Conservation (phyloP, 1,140 invertebrate species). For the Calosoma granatense region DNA sequence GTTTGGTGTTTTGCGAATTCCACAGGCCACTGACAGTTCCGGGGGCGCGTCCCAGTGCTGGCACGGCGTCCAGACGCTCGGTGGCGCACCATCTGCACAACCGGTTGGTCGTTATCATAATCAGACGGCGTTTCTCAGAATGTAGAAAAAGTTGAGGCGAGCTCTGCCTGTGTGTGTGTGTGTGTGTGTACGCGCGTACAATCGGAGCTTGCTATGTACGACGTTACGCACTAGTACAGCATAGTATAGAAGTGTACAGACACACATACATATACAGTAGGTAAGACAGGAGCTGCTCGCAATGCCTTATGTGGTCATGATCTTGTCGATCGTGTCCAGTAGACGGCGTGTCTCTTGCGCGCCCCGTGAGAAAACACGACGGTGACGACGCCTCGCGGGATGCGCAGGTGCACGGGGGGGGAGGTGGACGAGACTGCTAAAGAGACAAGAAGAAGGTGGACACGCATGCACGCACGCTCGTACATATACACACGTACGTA, state of each 20-base stretch:
- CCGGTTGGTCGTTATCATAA: not conserved
- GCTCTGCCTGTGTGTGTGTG: no score
- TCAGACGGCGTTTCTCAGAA: not conserved
- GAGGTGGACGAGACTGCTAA: no score
- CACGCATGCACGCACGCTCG: no score
- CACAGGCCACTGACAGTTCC: no score
- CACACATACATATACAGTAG: no score
- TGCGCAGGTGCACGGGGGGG: not conserved
- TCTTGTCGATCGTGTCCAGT: not conserved
- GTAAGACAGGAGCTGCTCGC: not conserved
- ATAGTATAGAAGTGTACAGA: no score
- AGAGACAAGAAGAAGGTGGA: no score
- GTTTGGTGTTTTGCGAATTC: no score
- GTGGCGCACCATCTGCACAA: not conserved
- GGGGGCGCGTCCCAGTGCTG: no score
- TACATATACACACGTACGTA: no score
- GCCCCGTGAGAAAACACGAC: not conserved
- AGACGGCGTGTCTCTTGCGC: not conserved
- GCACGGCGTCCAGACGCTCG: not conserved
- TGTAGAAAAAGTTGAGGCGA: not conserved
- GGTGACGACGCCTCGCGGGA: not conserved
- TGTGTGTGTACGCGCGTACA: not conserved
- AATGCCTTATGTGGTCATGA: not conserved
- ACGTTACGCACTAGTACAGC: no score
- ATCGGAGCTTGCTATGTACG: no score